Evolutionary conservation across 2,113 vertebrate species (phyloP), one percentile per base, ranked within the genome.

Genomic region (Mus musculus): DNA sequence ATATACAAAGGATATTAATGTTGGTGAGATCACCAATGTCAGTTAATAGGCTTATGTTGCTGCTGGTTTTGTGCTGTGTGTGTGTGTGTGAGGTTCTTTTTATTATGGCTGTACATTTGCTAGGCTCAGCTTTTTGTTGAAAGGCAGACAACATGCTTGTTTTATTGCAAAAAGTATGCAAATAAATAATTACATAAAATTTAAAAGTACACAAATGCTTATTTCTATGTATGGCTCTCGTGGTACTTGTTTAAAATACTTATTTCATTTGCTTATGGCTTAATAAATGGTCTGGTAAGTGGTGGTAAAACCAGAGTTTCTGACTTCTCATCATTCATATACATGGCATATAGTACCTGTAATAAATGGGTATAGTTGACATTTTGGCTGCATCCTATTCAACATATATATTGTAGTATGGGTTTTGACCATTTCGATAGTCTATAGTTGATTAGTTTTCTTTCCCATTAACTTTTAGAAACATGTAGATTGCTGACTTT

Each of bases 191-290:
- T 80, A 88, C 76, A 88, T 95, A n/a, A 14, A 82, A 84, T 92
- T 94, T 91, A 49, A 95, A 95, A 93, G n/a, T 69, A 69, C 22
- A 86, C 24, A 91, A 20, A 87, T 22, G 69, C 36, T 49, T 85
- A 52, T 88, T 93, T 93, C 73, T 71, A 0, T 82, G 72, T 92
- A 71, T 94, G 30, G 76, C 80, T 90, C 13, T 63, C 56, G 89
- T 77, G 65, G 72, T 61, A 92, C 95, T 52, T 94, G 72, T 90
- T 94, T 46, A 93, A 94, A 96, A 96, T 93, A 93, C 81, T 88
- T 95, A 77, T 81, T 96, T 91, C 39, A 84, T 13, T 92, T 96
- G 75, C 46, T 95, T 72, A 46, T 94, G 88, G 14, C 36, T 94
- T 92, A 89, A 90, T 90, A 94, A 71, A 73, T 88, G 61, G 46